These are phyloP conservation scores for Phymorhynchus buccinoides DNA, from an alignment of 1,140 invertebrate genomes.

Conservation along the genomic window DNA sequence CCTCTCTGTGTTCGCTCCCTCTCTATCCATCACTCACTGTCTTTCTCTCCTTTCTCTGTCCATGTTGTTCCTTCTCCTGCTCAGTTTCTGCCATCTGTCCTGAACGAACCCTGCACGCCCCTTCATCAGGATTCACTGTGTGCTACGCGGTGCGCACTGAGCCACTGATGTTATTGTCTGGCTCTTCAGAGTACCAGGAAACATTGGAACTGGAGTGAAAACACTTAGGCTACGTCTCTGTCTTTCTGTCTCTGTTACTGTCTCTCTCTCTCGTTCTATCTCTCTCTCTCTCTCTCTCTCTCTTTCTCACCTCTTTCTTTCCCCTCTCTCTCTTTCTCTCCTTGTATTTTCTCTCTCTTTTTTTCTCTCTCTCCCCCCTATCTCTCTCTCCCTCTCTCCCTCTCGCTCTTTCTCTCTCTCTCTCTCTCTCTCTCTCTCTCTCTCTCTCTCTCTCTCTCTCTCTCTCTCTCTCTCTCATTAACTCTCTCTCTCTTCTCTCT, in stretches of 20 bases:
- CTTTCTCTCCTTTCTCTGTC: not conserved
- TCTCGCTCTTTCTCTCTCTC: not conserved
- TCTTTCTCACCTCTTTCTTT: not conserved
- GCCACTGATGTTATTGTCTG: too few relatives aligned
- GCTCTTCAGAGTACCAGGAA: too few relatives aligned
- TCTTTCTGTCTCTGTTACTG: too few relatives aligned
- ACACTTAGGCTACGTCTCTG: too few relatives aligned
- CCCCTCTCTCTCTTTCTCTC: not conserved
- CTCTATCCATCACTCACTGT: not conserved
- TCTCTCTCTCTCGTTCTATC: not conserved
- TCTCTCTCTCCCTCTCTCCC: not conserved
- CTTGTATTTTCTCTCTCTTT: not conserved
- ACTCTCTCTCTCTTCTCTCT: not conserved
- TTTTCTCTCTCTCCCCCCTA: not conserved
- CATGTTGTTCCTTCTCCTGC: too few relatives aligned
- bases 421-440: not conserved
- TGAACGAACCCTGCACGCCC: too few relatives aligned
- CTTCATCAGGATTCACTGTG: too few relatives aligned
- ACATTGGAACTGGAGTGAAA: too few relatives aligned
- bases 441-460: not conserved
- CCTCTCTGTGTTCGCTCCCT: not conserved
- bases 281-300: not conserved
- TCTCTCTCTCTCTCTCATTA: not conserved
- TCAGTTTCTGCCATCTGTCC: not conserved
- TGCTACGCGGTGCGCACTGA: too few relatives aligned